These are phyloP conservation scores for Trinorchestia longiramus DNA, from an alignment of 1,140 invertebrate genomes.

Conservation along the genomic window DNA sequence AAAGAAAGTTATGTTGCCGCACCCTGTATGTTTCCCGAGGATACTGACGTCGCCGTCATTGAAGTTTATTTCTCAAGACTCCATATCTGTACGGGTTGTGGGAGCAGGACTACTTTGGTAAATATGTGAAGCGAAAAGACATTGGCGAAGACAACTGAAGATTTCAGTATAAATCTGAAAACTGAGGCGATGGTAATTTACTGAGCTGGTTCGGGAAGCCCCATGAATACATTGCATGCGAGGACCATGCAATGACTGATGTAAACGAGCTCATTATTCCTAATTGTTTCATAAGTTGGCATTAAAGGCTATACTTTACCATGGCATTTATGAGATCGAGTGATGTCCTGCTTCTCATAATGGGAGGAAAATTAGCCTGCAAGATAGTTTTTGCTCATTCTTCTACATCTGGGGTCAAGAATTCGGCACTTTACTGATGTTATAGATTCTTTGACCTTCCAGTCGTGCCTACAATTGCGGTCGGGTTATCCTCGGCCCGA, in stretches of 20 bases:
- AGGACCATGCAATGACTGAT: background rate
- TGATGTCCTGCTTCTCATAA: background rate
- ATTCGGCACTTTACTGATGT: background rate
- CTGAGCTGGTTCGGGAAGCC: background rate
- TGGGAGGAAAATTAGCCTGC: background rate
- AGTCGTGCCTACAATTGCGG: background rate
- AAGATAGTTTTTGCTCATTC: background rate
- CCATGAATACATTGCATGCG: background rate
- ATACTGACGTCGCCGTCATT: background rate
- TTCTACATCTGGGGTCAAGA: background rate
- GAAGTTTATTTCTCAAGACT: background rate
- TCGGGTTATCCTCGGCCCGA: background rate
- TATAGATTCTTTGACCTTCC: conserved; percentile 1
- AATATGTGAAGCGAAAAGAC: background rate
- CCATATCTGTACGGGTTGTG: background rate
- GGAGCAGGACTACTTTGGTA: background rate
- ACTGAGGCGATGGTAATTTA: background rate
- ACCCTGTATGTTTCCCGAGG: too few species aligned
- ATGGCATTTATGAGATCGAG: background rate
- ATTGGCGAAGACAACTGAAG: background rate
- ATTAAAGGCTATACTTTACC: background rate
- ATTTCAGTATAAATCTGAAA: background rate
- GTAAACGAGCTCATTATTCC: background rate
- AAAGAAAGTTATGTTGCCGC: too few species aligned
- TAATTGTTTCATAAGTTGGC: background rate